A percentile compares a stretch with the other conserved stretches of the same genome.
Evolutionary conservation across 2,113 vertebrate genomes (phyloP).

Genomic region (Neomonachus schauinslandi): DNA sequence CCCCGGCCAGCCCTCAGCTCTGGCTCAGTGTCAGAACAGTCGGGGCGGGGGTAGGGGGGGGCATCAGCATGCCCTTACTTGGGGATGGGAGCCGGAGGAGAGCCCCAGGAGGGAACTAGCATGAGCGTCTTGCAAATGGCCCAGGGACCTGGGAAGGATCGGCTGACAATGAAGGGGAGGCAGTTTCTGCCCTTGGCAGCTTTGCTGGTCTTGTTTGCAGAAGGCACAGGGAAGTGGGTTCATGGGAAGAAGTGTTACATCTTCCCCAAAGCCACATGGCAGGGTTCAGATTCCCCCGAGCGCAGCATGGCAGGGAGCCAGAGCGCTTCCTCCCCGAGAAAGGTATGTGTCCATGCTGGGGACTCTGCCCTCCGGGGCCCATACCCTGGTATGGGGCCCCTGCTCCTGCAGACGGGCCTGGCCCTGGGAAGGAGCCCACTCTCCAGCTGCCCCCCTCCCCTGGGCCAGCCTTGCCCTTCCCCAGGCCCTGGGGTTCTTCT

Average conservation of each 20-base stretch:
- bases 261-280: background rate
- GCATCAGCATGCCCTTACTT: slow-evolving; percentile 56
- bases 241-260: background rate
- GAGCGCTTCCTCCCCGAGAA: background rate
- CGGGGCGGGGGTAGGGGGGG: background rate
- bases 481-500: rapidly evolving
- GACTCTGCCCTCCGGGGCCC: background rate
- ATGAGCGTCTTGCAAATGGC: background rate
- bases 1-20: background rate
- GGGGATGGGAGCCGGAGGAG: slow-evolving; percentile 51
- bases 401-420: background rate
- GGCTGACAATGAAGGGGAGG: rapidly evolving
- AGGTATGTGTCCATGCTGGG: rapidly evolving
- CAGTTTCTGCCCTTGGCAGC: background rate
- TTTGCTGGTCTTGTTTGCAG: background rate
- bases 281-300: background rate
- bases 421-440: background rate
- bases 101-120: background rate
- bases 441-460: background rate
- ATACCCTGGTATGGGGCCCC: rapidly evolving
- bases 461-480: background rate
- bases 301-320: rapidly evolving
- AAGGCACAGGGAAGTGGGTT: background rate
- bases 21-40: background rate
- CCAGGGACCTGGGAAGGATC: background rate